phyloP scores from a whole-genome alignment of 2,113 vertebrate species.

The Oryctolagus cuniculus region mOryCun1.1 NC_091443.1:20344001-20344500 shows the following conservation, averaged over 20 bases:
- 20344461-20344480: constrained; percentile 98
- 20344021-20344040: no score
- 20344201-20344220: background rate
- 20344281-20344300: no score
- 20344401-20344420: constrained; percentile 96
- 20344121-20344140: background rate
- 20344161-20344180: background rate
- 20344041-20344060: no score
- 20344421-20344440: constrained; percentile 96
- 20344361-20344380: constrained; percentile 99
- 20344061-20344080: no score
- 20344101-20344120: background rate
- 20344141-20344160: background rate
- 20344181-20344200: background rate
- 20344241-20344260: constrained; percentile 6
- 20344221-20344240: constrained; percentile 3
- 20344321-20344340: background rate
- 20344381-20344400: constrained; percentile 97
- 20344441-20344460: constrained; percentile 97
- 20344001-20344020: no score
- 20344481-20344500: constrained; percentile 93
- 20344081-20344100: no score
- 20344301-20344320: background rate
- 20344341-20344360: constrained; percentile 87
- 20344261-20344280: background rate